These are phyloP conservation scores for Aphidius colemani DNA, from an alignment of 2,888 invertebrate species.

Conservation along the genomic window DNA sequence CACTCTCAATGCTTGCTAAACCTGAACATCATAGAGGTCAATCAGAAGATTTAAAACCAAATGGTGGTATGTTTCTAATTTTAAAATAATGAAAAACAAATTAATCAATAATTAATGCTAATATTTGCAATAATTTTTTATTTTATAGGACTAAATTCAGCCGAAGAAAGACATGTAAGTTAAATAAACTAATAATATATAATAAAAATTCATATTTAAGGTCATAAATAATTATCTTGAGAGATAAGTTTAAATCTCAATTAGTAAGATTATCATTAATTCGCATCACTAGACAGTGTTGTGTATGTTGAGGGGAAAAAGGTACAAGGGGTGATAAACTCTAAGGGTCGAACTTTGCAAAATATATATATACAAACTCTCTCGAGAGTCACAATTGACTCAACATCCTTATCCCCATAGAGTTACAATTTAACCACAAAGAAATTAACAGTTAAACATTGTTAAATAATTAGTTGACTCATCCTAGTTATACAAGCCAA, in stretches of 20 bases:
- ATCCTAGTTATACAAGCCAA: slow-evolving; percentile 19
- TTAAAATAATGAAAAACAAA: slow-evolving; percentile 13
- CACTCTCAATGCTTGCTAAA: slow-evolving; percentile 78
- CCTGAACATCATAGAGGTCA: slow-evolving; percentile 71
- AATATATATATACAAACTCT: neutral
- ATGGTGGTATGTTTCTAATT: slow-evolving; percentile 69
- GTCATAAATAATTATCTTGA: too few species aligned
- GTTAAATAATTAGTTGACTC: slow-evolving; percentile 17
- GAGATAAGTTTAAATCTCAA: slow-evolving; percentile 24
- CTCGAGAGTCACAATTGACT: slow-evolving; percentile 37
- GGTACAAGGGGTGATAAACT: neutral
- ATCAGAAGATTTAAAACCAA: slow-evolving; percentile 75
- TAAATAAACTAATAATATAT: slow-evolving; percentile 32
- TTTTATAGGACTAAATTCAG: slow-evolving; percentile 65
- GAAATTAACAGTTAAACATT: slow-evolving; percentile 25
- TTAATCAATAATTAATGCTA: slow-evolving; percentile 4
- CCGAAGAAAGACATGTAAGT: slow-evolving; percentile 73
- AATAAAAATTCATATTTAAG: too few species aligned
- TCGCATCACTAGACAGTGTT: slow-evolving; percentile 1
- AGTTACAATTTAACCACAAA: slow-evolving; percentile 37
- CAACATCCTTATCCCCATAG: slow-evolving; percentile 42
- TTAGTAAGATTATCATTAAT: slow-evolving; percentile 29
- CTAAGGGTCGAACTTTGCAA: neutral
- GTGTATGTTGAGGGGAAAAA: slow-evolving; percentile 9
- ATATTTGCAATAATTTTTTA: slow-evolving; percentile 5